A percentile compares a stretch with the other conserved stretches of the same genome.
These are phyloP conservation scores for Scaptomyza tumidula DNA, from an alignment of 2,888 invertebrate genomes.

Conservation along the genomic window DNA sequence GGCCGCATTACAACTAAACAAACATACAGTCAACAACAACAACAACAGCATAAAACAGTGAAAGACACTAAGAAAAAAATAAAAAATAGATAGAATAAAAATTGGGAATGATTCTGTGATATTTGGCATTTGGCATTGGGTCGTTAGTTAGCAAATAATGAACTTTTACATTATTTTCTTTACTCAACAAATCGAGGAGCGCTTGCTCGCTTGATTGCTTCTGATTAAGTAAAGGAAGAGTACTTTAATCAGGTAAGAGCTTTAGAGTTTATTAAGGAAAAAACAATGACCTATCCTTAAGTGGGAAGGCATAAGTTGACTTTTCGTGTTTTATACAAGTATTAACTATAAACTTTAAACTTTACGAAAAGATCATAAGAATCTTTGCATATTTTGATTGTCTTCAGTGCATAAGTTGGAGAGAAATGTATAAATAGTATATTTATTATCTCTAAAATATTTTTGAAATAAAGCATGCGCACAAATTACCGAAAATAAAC, in stretches of 20 bases:
- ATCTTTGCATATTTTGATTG: no score
- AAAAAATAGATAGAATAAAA: not conserved
- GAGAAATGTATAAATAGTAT: no score
- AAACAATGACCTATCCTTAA: not conserved
- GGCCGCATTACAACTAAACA: conserved; percentile 47
- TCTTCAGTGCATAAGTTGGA: no score
- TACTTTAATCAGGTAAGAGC: not conserved
- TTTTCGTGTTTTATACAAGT: no score
- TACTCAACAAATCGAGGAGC: conserved; percentile 5
- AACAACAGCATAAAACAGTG: not conserved
- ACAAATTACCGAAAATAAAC: not conserved
- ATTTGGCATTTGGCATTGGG: conserved; percentile 41
- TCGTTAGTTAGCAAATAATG: conserved; percentile 44
- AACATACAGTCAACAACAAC: conserved; percentile 1
- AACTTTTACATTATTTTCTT: conserved; percentile 11
- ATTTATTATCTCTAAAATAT: no score
- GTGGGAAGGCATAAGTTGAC: no score
- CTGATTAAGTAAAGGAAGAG: not conserved
- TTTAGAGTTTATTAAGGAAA: not conserved
- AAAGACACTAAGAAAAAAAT: not conserved
- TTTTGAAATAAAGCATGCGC: no score
- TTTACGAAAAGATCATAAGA: no score
- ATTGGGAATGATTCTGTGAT: conserved; percentile 26
- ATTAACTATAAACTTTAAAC: no score
- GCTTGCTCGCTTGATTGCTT: conserved; percentile 29